A percentile compares a stretch with the other conserved stretches of the same genome.
Evolutionary conservation across 2,113 vertebrate species (phyloP).

Genomic region (Bolborhynchus lineola): DNA sequence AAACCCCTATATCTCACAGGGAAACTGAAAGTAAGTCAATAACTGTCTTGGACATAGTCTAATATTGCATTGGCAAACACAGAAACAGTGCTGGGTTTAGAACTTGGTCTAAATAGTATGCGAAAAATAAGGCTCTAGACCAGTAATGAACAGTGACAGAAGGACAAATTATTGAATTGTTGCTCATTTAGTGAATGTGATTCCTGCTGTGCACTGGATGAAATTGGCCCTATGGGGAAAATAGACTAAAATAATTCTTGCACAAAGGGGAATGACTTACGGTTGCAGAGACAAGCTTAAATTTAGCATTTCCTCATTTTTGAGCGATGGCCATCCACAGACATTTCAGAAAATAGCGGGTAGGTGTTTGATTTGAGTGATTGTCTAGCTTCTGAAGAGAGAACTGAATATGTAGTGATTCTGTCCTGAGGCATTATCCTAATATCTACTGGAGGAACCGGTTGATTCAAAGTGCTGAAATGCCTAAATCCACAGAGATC

Average conservation of each 20-base stretch:
- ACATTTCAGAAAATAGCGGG: background rate
- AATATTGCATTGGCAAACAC: background rate
- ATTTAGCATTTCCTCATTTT: background rate
- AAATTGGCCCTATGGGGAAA: conserved; percentile 35
- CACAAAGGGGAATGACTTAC: background rate
- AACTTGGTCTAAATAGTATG: conserved; percentile 5
- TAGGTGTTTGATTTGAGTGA: background rate
- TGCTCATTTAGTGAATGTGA: conserved; percentile 28
- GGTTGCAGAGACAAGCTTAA: background rate
- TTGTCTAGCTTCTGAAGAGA: background rate
- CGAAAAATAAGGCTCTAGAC: conserved; percentile 7
- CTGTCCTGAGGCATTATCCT: background rate
- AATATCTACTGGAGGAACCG: background rate
- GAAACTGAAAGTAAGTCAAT: background rate
- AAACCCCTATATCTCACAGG: background rate
- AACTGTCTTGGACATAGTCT: background rate
- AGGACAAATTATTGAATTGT: conserved; percentile 39
- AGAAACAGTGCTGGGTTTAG: background rate
- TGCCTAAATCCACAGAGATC: background rate
- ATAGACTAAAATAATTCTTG: conserved; percentile 5
- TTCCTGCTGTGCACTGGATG: conserved; percentile 18
- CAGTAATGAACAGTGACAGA: conserved; percentile 49
- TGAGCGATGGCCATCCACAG: background rate
- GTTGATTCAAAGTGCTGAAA: background rate
- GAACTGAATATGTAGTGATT: background rate